A percentile compares a stretch with the other conserved stretches of the same genome.
Evolutionary conservation across 2,888 invertebrate genomes (phyloP).

Genomic region (Tetanocera ferruginea): DNA sequence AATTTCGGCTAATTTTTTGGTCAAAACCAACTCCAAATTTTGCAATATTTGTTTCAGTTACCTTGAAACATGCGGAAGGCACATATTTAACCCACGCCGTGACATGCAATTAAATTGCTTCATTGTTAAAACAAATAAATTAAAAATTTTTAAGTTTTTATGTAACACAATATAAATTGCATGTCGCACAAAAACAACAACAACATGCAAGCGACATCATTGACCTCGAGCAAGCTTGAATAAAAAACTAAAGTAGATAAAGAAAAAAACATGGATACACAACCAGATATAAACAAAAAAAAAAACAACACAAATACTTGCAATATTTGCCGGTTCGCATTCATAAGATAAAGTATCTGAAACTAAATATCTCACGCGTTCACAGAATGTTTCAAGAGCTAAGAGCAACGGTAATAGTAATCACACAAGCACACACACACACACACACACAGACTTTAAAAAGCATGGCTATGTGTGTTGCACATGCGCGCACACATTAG

Average conservation of each 20-base stretch:
- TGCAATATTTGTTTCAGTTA: too few species aligned
- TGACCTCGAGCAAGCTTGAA: neutral
- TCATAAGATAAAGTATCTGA: constrained; percentile 28
- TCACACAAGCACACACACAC: constrained; percentile 6
- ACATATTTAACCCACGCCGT: too few species aligned
- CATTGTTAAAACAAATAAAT: too few species aligned
- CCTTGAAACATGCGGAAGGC: too few species aligned
- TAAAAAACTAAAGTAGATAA: neutral
- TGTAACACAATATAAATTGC: too few species aligned
- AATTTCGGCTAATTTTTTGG: too few species aligned
- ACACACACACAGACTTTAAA: neutral
- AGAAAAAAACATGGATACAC: neutral
- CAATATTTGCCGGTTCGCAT: neutral
- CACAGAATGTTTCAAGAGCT: neutral
- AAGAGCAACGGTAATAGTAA: neutral
- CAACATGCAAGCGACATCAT: too few species aligned
- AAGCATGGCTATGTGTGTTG: neutral
- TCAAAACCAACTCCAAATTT: too few species aligned
- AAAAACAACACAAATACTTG: neutral
- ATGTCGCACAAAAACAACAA: too few species aligned
- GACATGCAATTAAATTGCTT: too few species aligned
- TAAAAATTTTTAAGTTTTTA: too few species aligned
- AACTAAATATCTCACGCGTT: constrained; percentile 32
- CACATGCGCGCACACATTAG: neutral
- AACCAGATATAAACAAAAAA: neutral